Percentiles rank a stretch among this genome's conserved stretches.
These are phyloP conservation scores for Ptilorrhoa leucosticta DNA, from an alignment of 2,113 vertebrate species.

Conservation along the genomic window DNA sequence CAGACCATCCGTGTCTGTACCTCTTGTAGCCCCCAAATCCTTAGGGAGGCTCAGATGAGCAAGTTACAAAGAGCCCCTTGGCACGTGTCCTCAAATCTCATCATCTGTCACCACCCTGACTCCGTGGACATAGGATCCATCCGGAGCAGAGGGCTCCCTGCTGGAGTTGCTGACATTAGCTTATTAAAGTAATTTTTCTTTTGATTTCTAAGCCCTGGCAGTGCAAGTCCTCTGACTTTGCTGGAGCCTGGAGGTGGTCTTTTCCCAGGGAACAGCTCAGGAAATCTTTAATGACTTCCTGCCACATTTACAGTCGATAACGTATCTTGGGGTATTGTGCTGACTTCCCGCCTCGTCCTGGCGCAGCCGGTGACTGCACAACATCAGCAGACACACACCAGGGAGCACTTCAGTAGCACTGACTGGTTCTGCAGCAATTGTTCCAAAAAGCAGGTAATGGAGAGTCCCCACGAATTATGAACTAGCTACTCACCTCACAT, in stretches of 20 bases:
- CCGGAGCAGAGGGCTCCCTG: not conserved
- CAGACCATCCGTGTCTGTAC: not conserved
- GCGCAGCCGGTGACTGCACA: not conserved
- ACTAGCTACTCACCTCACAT: not conserved
- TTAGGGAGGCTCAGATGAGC: not conserved
- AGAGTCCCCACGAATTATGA: not conserved
- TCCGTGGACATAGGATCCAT: rapidly evolving
- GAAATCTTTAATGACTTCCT: slow-evolving; percentile 53
- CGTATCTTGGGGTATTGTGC: not conserved
- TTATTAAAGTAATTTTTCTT: not conserved
- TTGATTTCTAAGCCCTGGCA: not conserved
- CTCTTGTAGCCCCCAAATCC: not conserved
- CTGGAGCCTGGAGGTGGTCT: not conserved
- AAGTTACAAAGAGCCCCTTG: not conserved
- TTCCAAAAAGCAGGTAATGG: not conserved
- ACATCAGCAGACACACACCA: not conserved
- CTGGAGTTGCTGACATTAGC: not conserved
- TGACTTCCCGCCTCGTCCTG: not conserved
- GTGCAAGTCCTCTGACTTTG: not conserved
- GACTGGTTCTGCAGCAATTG: not conserved
- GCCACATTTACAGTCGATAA: slow-evolving; percentile 6
- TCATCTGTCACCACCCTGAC: not conserved
- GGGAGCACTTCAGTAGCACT: not conserved
- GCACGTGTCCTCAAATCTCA: rapidly evolving
- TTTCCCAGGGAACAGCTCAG: slow-evolving; percentile 17